A percentile compares a stretch with the other conserved stretches of the same genome.
Evolutionary conservation across 2,797 vertebrate genomes (phyloP).

Genomic region (Crax fasciolata): DNA sequence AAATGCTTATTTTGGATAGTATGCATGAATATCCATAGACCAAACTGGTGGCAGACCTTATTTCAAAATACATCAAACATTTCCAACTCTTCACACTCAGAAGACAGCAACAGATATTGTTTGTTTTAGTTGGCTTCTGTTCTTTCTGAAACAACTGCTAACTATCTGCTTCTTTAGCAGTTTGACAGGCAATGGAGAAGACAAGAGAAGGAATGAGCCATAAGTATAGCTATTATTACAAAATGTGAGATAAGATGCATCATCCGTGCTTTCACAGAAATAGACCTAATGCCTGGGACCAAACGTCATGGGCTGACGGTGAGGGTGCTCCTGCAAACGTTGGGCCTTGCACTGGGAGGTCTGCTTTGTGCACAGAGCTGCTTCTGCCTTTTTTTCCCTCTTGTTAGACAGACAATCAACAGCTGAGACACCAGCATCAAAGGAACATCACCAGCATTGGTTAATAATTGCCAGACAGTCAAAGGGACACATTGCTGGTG

Average conservation of each 20-base stretch:
- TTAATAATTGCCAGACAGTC: not conserved
- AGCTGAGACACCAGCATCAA: not conserved
- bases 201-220: not conserved
- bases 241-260: not conserved
- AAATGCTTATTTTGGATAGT: slow-evolving; percentile 61
- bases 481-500: not conserved
- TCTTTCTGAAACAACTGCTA: slow-evolving; percentile 32
- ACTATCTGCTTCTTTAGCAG: not conserved
- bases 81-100: slow-evolving; percentile 39
- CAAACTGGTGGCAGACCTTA: slow-evolving; percentile 48
- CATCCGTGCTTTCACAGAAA: not conserved
- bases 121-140: slow-evolving; percentile 41
- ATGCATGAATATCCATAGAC: slow-evolving; percentile 36
- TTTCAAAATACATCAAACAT: slow-evolving; percentile 32
- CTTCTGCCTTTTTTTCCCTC: not conserved
- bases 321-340: not conserved
- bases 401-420: not conserved
- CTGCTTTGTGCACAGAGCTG: not conserved
- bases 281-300: not conserved
- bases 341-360: not conserved
- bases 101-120: slow-evolving; percentile 31
- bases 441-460: not conserved
- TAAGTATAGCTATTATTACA: not conserved
- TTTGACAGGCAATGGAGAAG: not conserved
- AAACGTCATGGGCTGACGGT: accelerated